Percentiles rank a stretch among this genome's conserved stretches.
Conservation (phyloP, 2,888 invertebrate species). For the Panopea generosa region DNA sequence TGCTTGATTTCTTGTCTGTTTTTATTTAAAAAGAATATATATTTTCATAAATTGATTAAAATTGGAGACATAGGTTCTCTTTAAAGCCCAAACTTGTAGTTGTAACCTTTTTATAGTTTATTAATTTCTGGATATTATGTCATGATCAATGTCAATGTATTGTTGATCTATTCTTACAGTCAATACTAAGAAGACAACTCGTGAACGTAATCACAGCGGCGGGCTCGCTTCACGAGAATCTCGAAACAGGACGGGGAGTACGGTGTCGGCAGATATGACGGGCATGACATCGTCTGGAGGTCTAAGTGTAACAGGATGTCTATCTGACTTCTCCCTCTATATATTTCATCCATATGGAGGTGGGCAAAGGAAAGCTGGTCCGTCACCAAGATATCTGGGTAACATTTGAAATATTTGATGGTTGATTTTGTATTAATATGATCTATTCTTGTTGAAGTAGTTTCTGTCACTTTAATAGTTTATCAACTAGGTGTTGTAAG, state of each 20-base stretch:
- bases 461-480: too few species aligned
- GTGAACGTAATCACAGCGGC: constrained; percentile 74
- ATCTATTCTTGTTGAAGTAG: too few species aligned
- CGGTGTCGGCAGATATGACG: constrained; percentile 55
- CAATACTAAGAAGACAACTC: constrained; percentile 55
- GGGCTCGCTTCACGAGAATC: constrained; percentile 42
- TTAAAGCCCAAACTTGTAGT: too few species aligned
- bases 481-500: too few species aligned
- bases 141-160: too few species aligned
- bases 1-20: too few species aligned
- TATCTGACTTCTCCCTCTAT: constrained; percentile 98
- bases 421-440: too few species aligned
- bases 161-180: not conserved
- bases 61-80: too few species aligned
- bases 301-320: constrained; percentile 96
- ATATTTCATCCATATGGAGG: constrained; percentile 99
- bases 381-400: constrained; percentile 58
- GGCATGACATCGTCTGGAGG: constrained; percentile 88
- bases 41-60: too few species aligned
- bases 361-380: constrained; percentile 80
- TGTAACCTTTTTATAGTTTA: too few species aligned
- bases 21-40: too few species aligned
- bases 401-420: not conserved
- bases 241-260: constrained; percentile 65
- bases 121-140: too few species aligned